Conservation (phyloP, 1,140 invertebrate genomes). For the Chlorops oryzae region DNA sequence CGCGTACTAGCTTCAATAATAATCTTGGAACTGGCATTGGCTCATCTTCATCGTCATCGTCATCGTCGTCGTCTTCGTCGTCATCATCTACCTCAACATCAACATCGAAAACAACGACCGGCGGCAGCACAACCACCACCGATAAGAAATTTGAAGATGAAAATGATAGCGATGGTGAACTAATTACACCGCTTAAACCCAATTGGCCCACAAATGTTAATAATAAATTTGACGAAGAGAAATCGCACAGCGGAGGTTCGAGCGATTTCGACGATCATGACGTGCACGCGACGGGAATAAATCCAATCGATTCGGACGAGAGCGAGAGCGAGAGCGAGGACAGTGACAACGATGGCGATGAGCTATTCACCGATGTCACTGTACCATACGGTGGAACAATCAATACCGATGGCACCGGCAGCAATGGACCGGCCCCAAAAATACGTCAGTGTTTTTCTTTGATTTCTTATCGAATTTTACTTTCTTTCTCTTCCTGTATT, state of each 20-base stretch:
- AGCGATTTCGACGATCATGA: too few relatives aligned
- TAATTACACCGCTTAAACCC: neutral
- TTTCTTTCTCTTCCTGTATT: neutral
- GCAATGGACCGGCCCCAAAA: slow-evolving; percentile 2
- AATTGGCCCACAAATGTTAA: neutral
- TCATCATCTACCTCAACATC: too few relatives aligned
- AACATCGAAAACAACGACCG: too few relatives aligned
- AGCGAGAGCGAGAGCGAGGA: neutral
- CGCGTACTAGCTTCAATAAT: neutral
- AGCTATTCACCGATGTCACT: slow-evolving; percentile 8
- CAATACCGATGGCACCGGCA: slow-evolving; percentile 10
- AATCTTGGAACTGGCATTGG: neutral
- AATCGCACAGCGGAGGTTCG: too few relatives aligned
- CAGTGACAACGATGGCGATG: slow-evolving; percentile 3
- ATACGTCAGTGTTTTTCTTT: slow-evolving; percentile 19
- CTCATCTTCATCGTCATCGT: too few relatives aligned
- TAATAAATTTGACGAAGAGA: slow-evolving; percentile 15
- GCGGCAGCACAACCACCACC: too few relatives aligned
- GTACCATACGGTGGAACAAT: too few relatives aligned
- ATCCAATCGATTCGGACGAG: slow-evolving; percentile 2
- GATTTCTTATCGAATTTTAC: slow-evolving; percentile 3
- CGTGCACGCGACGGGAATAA: too few relatives aligned
- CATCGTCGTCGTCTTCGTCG: too few relatives aligned
- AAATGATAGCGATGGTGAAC: slow-evolving; percentile 1
- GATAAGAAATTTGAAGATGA: slow-evolving; percentile 12